Percentiles rank a stretch among this genome's conserved stretches.
phyloP scores from a whole-genome alignment of 2,888 invertebrate species.

The Oxycera nigricornis region DNA sequence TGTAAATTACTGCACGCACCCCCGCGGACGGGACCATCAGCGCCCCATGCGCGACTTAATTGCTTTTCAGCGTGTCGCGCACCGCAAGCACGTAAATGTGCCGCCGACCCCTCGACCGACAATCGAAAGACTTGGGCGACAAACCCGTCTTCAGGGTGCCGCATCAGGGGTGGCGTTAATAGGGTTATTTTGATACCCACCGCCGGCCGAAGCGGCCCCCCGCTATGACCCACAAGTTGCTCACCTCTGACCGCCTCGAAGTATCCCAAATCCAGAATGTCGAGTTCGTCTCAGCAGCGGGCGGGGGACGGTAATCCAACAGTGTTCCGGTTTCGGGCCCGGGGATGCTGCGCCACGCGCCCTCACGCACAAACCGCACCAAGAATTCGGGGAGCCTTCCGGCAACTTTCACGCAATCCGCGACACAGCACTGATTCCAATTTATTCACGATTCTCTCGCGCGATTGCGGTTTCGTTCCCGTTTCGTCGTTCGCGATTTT shows the following conservation, averaged over 20 bases:
- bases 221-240: slow-evolving; percentile 31
- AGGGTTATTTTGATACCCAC: too few relatives aligned
- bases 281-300: slow-evolving; percentile 40
- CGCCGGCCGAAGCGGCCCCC: too few relatives aligned
- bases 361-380: background rate
- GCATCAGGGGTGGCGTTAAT: too few relatives aligned
- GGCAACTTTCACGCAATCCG: background rate
- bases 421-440: background rate
- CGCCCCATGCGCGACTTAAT: background rate
- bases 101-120: background rate
- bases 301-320: slow-evolving; percentile 30
- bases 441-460: background rate
- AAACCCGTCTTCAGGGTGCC: too few relatives aligned
- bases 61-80: background rate
- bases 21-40: background rate
- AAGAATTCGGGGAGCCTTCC: background rate
- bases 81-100: too few relatives aligned
- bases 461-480: slow-evolving; percentile 1
- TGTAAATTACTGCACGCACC: slow-evolving; percentile 28
- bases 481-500: background rate
- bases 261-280: slow-evolving; percentile 63
- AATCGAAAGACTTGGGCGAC: background rate
- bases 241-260: slow-evolving; percentile 63
- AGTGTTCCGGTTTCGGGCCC: background rate
- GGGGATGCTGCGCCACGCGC: background rate